Evolutionary conservation across 2,888 invertebrate genomes (phyloP).

Genomic region (Drosophila ochracea): DNA sequence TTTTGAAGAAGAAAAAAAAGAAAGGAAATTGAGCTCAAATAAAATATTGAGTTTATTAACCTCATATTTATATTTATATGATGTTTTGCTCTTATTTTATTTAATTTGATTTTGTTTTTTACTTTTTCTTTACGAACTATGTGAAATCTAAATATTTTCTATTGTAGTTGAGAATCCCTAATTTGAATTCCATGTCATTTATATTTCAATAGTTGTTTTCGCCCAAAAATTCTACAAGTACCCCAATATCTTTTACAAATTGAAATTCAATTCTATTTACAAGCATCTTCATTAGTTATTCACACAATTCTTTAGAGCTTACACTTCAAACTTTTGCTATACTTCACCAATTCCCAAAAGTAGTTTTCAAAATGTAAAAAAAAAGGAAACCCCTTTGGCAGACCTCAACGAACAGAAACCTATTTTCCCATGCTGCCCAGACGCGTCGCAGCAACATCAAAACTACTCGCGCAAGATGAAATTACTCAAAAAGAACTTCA

Average conservation of each 20-base stretch:
- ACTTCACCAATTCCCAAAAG: constrained; percentile 31
- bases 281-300: constrained; percentile 58
- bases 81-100: background rate
- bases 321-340: constrained; percentile 45
- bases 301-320: constrained; percentile 41
- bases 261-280: constrained; percentile 28
- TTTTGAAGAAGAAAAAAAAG: background rate
- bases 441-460: constrained; percentile 65
- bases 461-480: constrained; percentile 74
- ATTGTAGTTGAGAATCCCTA: background rate
- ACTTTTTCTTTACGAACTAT: background rate
- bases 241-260: constrained; percentile 45
- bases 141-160: background rate
- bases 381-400: constrained; percentile 5
- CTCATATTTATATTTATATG: background rate
- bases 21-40: constrained; percentile 1
- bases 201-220: background rate
- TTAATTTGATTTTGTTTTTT: background rate
- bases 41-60: background rate
- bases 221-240: constrained; percentile 8
- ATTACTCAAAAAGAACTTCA: constrained; percentile 66
- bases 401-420: constrained; percentile 19
- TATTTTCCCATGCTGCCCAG: constrained; percentile 55
- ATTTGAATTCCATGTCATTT: background rate
- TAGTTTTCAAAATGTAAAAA: constrained; percentile 48